Evolutionary conservation across 2,888 invertebrate genomes (phyloP).

Genomic region (Zaprionus obscuricornis): DNA sequence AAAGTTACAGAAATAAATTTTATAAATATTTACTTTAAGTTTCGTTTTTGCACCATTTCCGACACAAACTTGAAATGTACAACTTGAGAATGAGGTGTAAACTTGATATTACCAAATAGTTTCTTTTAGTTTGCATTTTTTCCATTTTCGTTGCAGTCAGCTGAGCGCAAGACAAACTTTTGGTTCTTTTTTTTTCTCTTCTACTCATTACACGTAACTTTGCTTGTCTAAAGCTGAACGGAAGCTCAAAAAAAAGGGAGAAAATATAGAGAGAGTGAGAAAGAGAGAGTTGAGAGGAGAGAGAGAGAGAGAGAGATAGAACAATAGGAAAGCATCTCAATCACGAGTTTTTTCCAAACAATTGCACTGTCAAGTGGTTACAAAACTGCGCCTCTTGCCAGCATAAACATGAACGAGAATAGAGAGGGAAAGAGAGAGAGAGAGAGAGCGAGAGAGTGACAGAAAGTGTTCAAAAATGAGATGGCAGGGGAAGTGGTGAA

Average conservation of each 20-base stretch:
- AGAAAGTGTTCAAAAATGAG: too few relatives aligned
- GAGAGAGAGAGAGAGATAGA: conserved; percentile 1
- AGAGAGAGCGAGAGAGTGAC: not conserved
- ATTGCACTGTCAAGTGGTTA: conserved; percentile 81
- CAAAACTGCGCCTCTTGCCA: conserved; percentile 58
- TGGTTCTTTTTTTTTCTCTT: not conserved
- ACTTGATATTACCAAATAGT: too few relatives aligned
- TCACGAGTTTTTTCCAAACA: conserved; percentile 80
- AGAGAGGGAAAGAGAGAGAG: not conserved
- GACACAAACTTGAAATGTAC: too few relatives aligned
- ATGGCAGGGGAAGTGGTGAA: not conserved
- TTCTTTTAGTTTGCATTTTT: conserved; percentile 1
- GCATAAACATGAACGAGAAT: conserved; percentile 34
- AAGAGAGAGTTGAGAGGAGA: not conserved
- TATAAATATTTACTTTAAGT: too few relatives aligned
- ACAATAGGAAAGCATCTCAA: conserved; percentile 56
- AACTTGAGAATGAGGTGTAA: too few relatives aligned
- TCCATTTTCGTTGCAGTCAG: not conserved
- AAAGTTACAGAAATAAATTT: too few relatives aligned
- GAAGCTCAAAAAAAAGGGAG: not conserved
- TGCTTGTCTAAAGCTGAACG: conserved; percentile 1
- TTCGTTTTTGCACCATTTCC: too few relatives aligned
- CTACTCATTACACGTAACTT: conserved; percentile 34
- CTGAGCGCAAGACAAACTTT: conserved; percentile 1
- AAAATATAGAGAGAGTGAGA: too few relatives aligned